Evolutionary conservation across 2,797 vertebrate genomes (phyloP).

Genomic region (Siniperca undulata): DNA sequence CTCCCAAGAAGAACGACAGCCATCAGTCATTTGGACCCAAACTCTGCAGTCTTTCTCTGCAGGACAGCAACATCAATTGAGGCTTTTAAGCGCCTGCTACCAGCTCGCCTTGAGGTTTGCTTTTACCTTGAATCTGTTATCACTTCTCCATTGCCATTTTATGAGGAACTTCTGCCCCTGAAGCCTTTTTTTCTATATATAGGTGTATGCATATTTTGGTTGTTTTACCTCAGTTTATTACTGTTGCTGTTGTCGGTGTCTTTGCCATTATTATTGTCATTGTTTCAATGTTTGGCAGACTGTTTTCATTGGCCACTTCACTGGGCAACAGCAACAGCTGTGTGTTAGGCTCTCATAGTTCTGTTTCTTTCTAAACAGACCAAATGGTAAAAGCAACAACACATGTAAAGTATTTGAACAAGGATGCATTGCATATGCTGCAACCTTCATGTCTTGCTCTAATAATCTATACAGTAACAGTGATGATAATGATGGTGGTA

Average conservation of each 20-base stretch:
- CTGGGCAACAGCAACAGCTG: neutral
- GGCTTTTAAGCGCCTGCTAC: neutral
- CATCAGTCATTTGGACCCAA: neutral
- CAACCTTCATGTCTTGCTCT: neutral
- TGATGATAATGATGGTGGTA: neutral
- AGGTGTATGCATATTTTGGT: neutral
- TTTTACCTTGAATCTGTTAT: neutral
- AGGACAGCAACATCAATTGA: neutral
- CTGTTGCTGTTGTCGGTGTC: too few relatives aligned
- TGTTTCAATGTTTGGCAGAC: neutral
- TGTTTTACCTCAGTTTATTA: neutral
- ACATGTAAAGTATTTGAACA: neutral
- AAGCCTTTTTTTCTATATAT: neutral
- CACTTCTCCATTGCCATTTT: neutral
- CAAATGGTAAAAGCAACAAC: neutral
- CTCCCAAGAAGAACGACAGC: neutral
- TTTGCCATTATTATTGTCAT: neutral
- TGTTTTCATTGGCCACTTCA: neutral
- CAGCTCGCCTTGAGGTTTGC: neutral
- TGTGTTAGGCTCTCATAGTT: neutral
- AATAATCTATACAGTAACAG: neutral
- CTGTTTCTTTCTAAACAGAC: neutral
- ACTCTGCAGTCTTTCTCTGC: too few relatives aligned
- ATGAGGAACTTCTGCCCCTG: neutral
- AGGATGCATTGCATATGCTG: neutral